Evolutionary conservation across 2,113 vertebrate species (phyloP).

Genomic region (Tautogolabrus adspersus): DNA sequence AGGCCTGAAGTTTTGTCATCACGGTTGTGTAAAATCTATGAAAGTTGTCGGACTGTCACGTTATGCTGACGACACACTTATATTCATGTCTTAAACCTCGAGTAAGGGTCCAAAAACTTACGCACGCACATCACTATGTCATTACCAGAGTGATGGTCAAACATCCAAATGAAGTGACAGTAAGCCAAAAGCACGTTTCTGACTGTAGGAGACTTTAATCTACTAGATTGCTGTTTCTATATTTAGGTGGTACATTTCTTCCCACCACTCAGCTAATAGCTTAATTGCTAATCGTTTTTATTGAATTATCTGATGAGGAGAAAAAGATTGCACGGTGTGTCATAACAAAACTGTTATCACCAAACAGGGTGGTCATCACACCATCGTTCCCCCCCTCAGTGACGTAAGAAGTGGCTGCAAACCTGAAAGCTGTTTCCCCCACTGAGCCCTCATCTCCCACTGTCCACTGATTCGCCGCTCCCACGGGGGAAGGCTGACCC

Average conservation of each 20-base stretch:
- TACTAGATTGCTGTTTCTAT: neutral
- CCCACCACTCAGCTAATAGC: conserved; percentile 32
- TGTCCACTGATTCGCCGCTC: conserved; percentile 85
- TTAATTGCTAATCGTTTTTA: conserved; percentile 46
- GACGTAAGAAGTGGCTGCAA: conserved; percentile 55
- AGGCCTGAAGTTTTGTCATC: no score
- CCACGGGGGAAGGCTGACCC: conserved; percentile 86
- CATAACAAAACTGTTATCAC: conserved; percentile 31
- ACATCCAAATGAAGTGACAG: neutral
- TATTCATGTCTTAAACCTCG: no score
- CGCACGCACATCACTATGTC: neutral
- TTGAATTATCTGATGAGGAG: conserved; percentile 37
- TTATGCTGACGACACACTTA: no score
- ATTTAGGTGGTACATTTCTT: conserved; percentile 17
- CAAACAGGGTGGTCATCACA: conserved; percentile 48
- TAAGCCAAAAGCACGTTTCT: neutral
- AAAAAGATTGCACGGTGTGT: conserved; percentile 37
- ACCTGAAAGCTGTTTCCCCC: conserved; percentile 53
- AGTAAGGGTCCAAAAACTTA: no score
- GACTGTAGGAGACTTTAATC: neutral
- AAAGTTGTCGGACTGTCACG: no score
- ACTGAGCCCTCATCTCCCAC: conserved; percentile 78
- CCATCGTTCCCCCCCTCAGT: conserved; percentile 12
- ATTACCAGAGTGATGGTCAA: conserved; percentile 10
- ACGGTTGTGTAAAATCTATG: no score